A percentile compares a stretch with the other conserved stretches of the same genome.
phyloP scores from a whole-genome alignment of 2,797 vertebrate species.

The Euphonia xanthogaster region DNA sequence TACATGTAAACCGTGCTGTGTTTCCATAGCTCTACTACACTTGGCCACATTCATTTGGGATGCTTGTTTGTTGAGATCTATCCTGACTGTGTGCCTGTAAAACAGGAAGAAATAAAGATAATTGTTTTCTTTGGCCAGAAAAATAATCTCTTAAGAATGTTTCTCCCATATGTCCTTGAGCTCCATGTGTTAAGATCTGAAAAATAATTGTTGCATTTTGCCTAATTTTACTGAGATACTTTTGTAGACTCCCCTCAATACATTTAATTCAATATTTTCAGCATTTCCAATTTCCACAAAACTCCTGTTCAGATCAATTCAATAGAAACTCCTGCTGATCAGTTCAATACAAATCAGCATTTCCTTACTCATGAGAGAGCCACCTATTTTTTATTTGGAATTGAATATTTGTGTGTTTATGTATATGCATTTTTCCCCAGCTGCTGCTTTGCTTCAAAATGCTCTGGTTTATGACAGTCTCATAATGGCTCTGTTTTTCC shows the following conservation, averaged over 20 bases:
- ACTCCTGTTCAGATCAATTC: background rate
- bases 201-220: background rate
- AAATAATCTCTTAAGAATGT: background rate
- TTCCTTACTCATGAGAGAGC: accelerated
- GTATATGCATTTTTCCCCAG: background rate
- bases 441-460: background rate
- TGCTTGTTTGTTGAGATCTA: background rate
- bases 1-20: background rate
- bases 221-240: background rate
- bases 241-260: background rate
- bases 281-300: background rate
- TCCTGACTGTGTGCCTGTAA: background rate
- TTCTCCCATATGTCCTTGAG: background rate
- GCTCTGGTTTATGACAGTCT: background rate
- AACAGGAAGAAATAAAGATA: background rate
- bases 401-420: background rate
- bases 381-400: background rate
- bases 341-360: background rate
- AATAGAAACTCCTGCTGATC: background rate
- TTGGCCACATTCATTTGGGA: background rate
- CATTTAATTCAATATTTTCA: background rate
- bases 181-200: background rate
- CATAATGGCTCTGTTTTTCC: background rate
- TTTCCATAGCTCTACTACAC: background rate
- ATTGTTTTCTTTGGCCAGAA: background rate